These are phyloP conservation scores for Unio delphinus DNA, from an alignment of 2,888 invertebrate species.

Conservation along the genomic window DNA sequence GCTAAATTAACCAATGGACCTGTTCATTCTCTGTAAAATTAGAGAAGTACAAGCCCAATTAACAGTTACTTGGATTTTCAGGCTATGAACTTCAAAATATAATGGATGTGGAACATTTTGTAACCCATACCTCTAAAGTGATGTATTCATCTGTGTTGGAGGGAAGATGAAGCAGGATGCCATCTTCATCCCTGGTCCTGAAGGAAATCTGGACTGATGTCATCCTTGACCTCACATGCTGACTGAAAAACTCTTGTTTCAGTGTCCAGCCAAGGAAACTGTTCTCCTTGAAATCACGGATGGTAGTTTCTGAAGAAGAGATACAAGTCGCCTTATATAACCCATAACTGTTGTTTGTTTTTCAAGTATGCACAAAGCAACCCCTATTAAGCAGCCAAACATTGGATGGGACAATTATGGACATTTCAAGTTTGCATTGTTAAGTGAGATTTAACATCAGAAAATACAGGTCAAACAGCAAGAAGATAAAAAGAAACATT, in stretches of 20 bases:
- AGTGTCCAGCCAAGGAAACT: slow-evolving; percentile 97
- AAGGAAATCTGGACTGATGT: slow-evolving; percentile 85
- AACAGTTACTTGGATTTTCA: too few species aligned
- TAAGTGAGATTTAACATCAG: too few species aligned
- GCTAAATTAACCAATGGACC: too few species aligned
- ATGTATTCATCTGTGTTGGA: slow-evolving; percentile 79
- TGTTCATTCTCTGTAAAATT: too few species aligned
- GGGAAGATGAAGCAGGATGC: slow-evolving; percentile 89
- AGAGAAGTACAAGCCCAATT: too few species aligned
- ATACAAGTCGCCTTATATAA: background rate
- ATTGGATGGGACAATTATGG: background rate
- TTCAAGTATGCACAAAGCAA: background rate
- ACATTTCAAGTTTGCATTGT: background rate
- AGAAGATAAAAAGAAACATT: too few species aligned
- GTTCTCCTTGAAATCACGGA: slow-evolving; percentile 87
- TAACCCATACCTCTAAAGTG: slow-evolving; percentile 80
- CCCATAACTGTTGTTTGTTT: background rate
- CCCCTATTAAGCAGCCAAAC: too few species aligned
- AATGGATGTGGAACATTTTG: too few species aligned
- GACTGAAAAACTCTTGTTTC: slow-evolving; percentile 68
- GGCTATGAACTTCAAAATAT: too few species aligned
- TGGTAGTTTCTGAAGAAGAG: slow-evolving; percentile 60
- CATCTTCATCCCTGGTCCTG: slow-evolving; percentile 92
- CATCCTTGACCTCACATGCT: slow-evolving; percentile 30
- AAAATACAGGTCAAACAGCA: too few species aligned